Conservation (phyloP, 2,797 vertebrate species). For the Acanthis flammea region DNA sequence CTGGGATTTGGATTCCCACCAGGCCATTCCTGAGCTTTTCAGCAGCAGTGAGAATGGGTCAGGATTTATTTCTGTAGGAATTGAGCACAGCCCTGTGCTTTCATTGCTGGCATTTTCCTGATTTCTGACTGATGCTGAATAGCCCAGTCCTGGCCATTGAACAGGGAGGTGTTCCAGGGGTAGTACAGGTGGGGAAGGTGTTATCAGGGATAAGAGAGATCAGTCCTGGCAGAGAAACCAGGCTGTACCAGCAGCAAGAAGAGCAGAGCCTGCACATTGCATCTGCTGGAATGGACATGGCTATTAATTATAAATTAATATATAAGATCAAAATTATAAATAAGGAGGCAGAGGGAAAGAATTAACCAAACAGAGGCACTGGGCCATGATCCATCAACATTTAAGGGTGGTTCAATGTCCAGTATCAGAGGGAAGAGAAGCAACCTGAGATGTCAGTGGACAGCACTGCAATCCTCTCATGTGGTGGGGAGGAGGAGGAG, state of each 20-base stretch:
- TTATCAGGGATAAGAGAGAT: neutral
- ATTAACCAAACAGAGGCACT: neutral
- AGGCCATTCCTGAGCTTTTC: neutral
- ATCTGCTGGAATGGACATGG: neutral
- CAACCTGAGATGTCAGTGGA: neutral
- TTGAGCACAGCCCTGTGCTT: neutral
- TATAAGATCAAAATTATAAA: neutral
- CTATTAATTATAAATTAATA: neutral
- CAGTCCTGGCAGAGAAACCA: neutral
- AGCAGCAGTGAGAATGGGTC: neutral
- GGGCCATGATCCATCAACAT: neutral
- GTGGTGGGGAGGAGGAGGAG: neutral
- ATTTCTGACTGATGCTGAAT: neutral
- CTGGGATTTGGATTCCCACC: neutral
- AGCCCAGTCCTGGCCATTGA: rapidly evolving
- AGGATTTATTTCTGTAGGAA: neutral
- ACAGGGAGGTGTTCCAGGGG: neutral
- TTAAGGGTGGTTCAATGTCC: neutral
- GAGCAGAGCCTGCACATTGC: neutral
- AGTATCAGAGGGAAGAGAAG: neutral
- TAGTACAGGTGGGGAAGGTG: neutral
- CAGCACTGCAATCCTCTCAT: neutral
- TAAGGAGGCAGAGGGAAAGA: neutral
- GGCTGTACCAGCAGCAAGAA: neutral
- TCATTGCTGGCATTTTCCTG: neutral